phyloP scores from a whole-genome alignment of 2,797 vertebrate genomes.

The Arnoldichthys spilopterus region DNA sequence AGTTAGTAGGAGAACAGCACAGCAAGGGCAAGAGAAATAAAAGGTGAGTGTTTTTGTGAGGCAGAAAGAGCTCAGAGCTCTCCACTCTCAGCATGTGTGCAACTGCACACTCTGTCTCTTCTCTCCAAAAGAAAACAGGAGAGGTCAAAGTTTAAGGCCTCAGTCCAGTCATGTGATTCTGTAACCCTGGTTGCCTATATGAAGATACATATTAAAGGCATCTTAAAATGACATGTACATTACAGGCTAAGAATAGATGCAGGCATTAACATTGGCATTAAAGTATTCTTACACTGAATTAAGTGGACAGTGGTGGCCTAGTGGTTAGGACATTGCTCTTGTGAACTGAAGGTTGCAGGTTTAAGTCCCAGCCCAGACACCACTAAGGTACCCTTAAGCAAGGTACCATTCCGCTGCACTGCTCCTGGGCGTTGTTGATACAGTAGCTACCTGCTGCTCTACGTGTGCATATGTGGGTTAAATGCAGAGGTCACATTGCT shows the following conservation, averaged over 20 bases:
- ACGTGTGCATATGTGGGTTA: too few relatives aligned
- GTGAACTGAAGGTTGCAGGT: too few relatives aligned
- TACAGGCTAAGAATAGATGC: neutral
- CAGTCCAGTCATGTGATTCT: neutral
- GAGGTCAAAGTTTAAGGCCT: neutral
- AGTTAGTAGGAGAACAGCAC: conserved; percentile 20
- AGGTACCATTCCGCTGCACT: too few relatives aligned
- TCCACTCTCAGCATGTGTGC: conserved; percentile 18
- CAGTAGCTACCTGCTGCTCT: too few relatives aligned
- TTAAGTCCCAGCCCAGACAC: too few relatives aligned
- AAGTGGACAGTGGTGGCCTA: too few relatives aligned
- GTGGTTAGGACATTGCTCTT: too few relatives aligned
- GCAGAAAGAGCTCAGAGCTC: neutral
- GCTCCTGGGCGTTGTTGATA: too few relatives aligned
- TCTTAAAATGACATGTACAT: neutral
- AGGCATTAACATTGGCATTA: too few relatives aligned
- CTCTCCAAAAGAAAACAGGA: conserved; percentile 6
- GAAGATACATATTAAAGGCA: neutral
- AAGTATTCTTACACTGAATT: too few relatives aligned
- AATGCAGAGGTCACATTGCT: too few relatives aligned
- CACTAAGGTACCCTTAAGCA: too few relatives aligned
- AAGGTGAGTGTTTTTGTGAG: conserved; percentile 19
- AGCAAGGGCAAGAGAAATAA: conserved; percentile 23
- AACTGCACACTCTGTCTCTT: neutral
- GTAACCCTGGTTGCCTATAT: neutral